A percentile compares a stretch with the other conserved stretches of the same genome.
phyloP scores from a whole-genome alignment of 2,888 invertebrate species.

The Laspeyria flexula region DNA sequence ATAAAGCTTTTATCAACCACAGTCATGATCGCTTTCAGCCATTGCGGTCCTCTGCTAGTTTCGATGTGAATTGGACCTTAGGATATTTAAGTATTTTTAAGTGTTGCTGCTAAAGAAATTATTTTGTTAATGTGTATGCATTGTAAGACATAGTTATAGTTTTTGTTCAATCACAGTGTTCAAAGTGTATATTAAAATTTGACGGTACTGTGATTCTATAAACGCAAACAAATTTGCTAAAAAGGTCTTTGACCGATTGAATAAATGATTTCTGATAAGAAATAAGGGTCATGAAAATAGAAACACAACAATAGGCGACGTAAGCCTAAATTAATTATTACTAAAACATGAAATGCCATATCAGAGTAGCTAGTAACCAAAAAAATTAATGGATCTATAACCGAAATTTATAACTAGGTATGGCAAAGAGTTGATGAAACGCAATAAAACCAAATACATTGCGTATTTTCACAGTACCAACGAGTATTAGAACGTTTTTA shows the following conservation, averaged over 20 bases:
- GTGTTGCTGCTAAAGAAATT: slow-evolving; percentile 39
- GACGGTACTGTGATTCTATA: slow-evolving; percentile 29
- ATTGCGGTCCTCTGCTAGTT: too few relatives aligned
- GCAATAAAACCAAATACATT: background rate
- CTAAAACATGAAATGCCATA: background rate
- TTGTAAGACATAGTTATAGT: slow-evolving; percentile 15
- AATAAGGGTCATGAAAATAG: background rate
- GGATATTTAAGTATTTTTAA: slow-evolving; percentile 20
- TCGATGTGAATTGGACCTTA: background rate
- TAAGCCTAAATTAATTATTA: background rate
- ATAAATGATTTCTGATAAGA: background rate
- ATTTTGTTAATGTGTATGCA: slow-evolving; percentile 27
- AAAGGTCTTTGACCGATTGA: background rate
- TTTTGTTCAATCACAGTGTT: slow-evolving; percentile 47
- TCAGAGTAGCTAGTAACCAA: background rate
- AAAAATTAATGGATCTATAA: background rate
- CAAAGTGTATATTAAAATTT: slow-evolving; percentile 31
- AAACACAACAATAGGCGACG: background rate
- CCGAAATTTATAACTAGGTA: background rate
- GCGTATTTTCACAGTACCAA: too few relatives aligned
- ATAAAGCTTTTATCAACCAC: too few relatives aligned
- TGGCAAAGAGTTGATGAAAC: background rate
- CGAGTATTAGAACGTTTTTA: too few relatives aligned
- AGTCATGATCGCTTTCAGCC: too few relatives aligned
- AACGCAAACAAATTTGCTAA: background rate